Evolutionary conservation across 2,113 vertebrate species (phyloP).

Genomic region (Grammomys surdaster): DNA sequence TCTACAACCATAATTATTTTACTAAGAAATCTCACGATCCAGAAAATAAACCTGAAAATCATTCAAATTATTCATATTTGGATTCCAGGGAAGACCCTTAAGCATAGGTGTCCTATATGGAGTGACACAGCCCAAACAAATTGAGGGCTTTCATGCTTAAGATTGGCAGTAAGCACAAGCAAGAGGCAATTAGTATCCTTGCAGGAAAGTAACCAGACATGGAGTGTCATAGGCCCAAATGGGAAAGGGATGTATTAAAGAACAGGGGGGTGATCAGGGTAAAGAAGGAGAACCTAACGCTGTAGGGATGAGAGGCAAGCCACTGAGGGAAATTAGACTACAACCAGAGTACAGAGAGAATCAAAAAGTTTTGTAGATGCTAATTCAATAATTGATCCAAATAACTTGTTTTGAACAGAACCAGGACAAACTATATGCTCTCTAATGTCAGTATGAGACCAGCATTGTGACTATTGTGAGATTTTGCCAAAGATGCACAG

Average conservation of each 20-base stretch:
- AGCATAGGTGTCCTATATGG: background rate
- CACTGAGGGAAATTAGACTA: background rate
- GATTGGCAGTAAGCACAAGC: background rate
- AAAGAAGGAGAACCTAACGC: background rate
- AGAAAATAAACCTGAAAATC: constrained; percentile 1
- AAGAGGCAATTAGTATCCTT: background rate
- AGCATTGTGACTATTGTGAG: background rate
- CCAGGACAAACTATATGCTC: background rate
- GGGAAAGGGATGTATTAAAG: background rate
- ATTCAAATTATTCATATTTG: background rate
- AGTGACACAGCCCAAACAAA: background rate
- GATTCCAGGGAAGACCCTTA: background rate
- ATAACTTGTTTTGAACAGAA: background rate
- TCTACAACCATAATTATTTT: background rate
- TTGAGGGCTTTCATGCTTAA: background rate
- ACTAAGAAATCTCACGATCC: background rate
- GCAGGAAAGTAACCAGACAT: background rate
- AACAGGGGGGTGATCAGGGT: no score
- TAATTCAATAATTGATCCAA: background rate
- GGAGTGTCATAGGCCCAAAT: no score
- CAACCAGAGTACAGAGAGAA: background rate
- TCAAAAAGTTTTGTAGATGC: background rate
- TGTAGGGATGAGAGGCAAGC: background rate
- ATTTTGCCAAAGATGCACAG: background rate
- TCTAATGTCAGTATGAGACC: no score